A percentile compares a stretch with the other conserved stretches of the same genome.
Evolutionary conservation across 2,888 invertebrate species (phyloP).

Genomic region (Rugalucina vietnamica): DNA sequence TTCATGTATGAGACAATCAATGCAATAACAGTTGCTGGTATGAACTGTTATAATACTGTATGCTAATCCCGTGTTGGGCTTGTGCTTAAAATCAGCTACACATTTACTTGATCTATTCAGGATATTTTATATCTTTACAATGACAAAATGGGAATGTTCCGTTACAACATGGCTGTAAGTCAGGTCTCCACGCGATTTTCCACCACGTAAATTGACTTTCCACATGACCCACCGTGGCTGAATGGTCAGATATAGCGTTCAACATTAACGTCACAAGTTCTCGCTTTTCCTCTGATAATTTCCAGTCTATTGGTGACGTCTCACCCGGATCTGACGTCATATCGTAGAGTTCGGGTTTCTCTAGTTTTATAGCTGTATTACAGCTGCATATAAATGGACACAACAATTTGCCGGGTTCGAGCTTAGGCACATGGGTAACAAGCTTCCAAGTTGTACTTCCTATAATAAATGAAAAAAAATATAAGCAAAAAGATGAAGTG

Average conservation of each 20-base stretch:
- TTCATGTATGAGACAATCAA: too few species aligned
- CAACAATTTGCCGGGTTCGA: conserved; percentile 73
- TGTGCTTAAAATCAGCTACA: too few species aligned
- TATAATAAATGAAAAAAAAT: conserved; percentile 34
- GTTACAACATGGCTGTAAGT: conserved; percentile 83
- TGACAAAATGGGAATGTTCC: conserved; percentile 78
- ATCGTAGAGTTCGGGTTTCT: conserved; percentile 84
- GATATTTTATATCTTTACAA: conserved; percentile 66
- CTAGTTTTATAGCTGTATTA: conserved; percentile 76
- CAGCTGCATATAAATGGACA: conserved; percentile 77
- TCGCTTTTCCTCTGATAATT: conserved; percentile 47
- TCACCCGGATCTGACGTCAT: conserved; percentile 84
- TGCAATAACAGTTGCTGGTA: too few species aligned
- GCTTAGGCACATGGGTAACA: conserved; percentile 79
- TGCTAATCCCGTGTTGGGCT: too few species aligned
- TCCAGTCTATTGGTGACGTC: conserved; percentile 77
- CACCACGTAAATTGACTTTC: conserved; percentile 73
- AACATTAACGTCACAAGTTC: conserved; percentile 59
- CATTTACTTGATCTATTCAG: too few species aligned
- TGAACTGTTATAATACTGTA: too few species aligned
- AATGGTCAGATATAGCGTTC: conserved; percentile 72
- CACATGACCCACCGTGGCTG: conserved; percentile 65
- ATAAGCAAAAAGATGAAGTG: too few species aligned
- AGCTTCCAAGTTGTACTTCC: conserved; percentile 81
- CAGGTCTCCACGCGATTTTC: conserved; percentile 78